phyloP scores from a whole-genome alignment of 2,797 vertebrate genomes.

The Coracias cyanogaster region DNA sequence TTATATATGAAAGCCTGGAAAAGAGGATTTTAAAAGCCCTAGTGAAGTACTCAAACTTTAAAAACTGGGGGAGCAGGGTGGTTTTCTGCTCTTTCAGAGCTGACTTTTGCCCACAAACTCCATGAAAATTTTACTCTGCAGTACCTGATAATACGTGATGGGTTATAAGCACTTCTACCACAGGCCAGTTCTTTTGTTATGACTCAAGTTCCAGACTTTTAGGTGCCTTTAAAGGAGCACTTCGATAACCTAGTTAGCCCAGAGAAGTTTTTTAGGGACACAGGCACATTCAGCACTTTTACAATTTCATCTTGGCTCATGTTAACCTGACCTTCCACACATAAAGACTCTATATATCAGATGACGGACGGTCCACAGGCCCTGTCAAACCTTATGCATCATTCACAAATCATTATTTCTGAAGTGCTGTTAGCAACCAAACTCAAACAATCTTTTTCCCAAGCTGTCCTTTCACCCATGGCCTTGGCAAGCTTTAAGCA shows the following conservation, averaged over 20 bases:
- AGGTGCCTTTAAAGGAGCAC: background rate
- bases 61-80: background rate
- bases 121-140: background rate
- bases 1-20: background rate
- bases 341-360: background rate
- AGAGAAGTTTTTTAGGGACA: background rate
- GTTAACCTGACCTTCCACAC: background rate
- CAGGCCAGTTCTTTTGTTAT: background rate
- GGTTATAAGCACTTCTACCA: background rate
- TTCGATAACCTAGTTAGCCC: background rate
- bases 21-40: background rate
- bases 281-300: background rate
- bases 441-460: constrained; percentile 19
- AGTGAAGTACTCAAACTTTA: background rate
- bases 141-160: background rate
- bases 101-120: background rate
- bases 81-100: background rate
- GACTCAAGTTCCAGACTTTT: background rate
- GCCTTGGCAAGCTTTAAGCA: background rate
- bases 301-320: background rate
- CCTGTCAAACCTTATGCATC: background rate
- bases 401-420: constrained; percentile 41
- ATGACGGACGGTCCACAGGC: background rate
- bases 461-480: constrained; percentile 31
- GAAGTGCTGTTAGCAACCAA: constrained; percentile 10